Percentiles rank a stretch among this genome's conserved stretches.
phyloP scores from a whole-genome alignment of 2,888 invertebrate genomes.

The Cyclophora punctaria region DNA sequence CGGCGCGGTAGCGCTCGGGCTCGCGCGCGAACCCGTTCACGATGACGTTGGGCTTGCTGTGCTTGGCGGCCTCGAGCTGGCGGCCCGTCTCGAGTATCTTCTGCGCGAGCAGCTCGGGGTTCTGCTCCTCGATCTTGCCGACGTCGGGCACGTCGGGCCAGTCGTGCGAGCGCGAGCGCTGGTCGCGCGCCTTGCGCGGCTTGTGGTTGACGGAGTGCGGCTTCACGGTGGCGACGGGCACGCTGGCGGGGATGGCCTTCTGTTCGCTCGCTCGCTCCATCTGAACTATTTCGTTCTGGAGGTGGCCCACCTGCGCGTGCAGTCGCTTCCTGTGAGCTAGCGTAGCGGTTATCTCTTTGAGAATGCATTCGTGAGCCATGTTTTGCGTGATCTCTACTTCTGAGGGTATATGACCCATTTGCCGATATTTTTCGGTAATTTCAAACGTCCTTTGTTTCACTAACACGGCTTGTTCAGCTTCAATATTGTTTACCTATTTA shows the following conservation, averaged over 20 bases:
- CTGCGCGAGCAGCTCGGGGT: conserved; percentile 91
- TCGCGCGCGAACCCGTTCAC: conserved; percentile 60
- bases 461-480: conserved; percentile 84
- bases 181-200: conserved; percentile 77
- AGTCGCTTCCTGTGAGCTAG: conserved; percentile 88
- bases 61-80: conserved; percentile 90
- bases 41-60: conserved; percentile 58
- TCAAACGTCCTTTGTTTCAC: conserved; percentile 84
- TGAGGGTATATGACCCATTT: conserved; percentile 69
- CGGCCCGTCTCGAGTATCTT: conserved; percentile 92
- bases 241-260: conserved; percentile 44
- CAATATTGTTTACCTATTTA: conserved; percentile 76
- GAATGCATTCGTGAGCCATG: conserved; percentile 85
- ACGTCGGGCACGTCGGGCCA: conserved; percentile 95
- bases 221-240: conserved; percentile 64
- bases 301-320: conserved; percentile 83
- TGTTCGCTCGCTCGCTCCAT: conserved; percentile 83
- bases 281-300: conserved; percentile 85
- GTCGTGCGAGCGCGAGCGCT: conserved; percentile 88
- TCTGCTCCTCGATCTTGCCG: conserved; percentile 93
- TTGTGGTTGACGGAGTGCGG: conserved; percentile 55
- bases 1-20: conserved; percentile 37
- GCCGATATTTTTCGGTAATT: conserved; percentile 81
- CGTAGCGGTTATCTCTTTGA: conserved; percentile 90
- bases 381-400: conserved; percentile 78